phyloP scores from a whole-genome alignment of 2,888 invertebrate species.

The Oligia strigilis region DNA sequence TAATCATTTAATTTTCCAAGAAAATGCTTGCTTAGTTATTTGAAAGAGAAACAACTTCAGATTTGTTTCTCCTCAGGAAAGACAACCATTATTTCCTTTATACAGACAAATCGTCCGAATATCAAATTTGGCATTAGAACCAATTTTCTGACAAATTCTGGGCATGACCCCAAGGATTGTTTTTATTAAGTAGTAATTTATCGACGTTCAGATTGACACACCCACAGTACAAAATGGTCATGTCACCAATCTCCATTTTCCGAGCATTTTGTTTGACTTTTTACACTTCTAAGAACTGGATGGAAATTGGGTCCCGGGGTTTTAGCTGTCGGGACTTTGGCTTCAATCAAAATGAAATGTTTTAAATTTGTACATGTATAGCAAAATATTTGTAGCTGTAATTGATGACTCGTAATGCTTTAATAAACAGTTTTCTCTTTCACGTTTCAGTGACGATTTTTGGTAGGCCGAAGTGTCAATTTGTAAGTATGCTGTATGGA shows the following conservation, averaged over 20 bases:
- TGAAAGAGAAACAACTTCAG: not conserved
- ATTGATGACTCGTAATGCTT: not conserved
- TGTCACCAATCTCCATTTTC: slow-evolving; percentile 30
- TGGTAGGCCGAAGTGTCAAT: not conserved
- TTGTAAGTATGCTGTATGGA: not conserved
- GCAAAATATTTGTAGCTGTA: slow-evolving; percentile 16
- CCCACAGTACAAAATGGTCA: slow-evolving; percentile 18
- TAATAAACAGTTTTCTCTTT: slow-evolving; percentile 1
- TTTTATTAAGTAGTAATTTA: slow-evolving; percentile 23
- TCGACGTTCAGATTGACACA: slow-evolving; percentile 19
- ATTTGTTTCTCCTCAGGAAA: not conserved
- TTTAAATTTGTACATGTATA: not conserved
- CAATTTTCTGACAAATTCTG: slow-evolving; percentile 18
- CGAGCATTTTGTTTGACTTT: slow-evolving; percentile 42
- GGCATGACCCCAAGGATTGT: slow-evolving; percentile 5
- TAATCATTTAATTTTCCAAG: not conserved
- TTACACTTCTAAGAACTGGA: slow-evolving; percentile 17
- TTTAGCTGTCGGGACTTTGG: not conserved
- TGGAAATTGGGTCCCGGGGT: slow-evolving; percentile 13
- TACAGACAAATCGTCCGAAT: not conserved
- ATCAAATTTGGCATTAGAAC: slow-evolving; percentile 7
- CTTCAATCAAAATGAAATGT: slow-evolving; percentile 30
- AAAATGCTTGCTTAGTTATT: not conserved
- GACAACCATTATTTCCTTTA: not conserved
- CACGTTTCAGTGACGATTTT: not conserved